Base-by-base conservation (phyloP, 2,113 vertebrate genomes). In the Polyodon spathula region DNA sequence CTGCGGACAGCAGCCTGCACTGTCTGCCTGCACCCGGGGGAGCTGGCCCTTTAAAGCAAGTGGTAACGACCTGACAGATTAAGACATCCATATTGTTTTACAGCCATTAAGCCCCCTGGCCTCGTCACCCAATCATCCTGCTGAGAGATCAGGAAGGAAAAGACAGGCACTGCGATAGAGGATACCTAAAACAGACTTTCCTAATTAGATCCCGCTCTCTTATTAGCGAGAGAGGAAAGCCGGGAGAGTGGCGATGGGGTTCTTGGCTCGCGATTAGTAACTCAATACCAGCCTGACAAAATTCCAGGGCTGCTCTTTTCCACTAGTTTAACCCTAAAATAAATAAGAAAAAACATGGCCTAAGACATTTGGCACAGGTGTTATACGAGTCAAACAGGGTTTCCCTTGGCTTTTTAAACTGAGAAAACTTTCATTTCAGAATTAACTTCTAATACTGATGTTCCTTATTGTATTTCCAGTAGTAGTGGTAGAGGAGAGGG, bases 41-140 rank as follows among this genome's bases (percentile, higher is more conserved):
- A 70, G 27, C 27, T 27, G 27, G 60, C 54, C 14, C 63, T 50
- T 50, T 50, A 50, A 62, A 66, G 46, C 44, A 69, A 69, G 73
- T 79, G 75, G 65, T 79, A 78, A 82, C 74, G 79, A 78, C 66
- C 78, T 63, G 56, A 37, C 42, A 57, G 60, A 74, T 83, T 76
- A 76, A 65, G 63, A 60, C 63, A 53, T 66, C 58, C 73, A 71
- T 80, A 79, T 66, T 70, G 58, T 81, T 78, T 80, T 72, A 63
- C 16, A 65, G 64, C 62, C 67, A 75, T 76, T 78, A 73, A 73
- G 60, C 64, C 62, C 9, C 37, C 61, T 7, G 63, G 52, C 60
- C 73, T 79, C 59, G 66, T 75, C 71, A 71, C 61, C 66, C 42
- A 46, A 16, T 60, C 65, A 55, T 40, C 54, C 59, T 53, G 54